A percentile compares a stretch with the other conserved stretches of the same genome.
phyloP scores from a whole-genome alignment of 2,797 vertebrate genomes.

The Smutsia temminckii region DNA sequence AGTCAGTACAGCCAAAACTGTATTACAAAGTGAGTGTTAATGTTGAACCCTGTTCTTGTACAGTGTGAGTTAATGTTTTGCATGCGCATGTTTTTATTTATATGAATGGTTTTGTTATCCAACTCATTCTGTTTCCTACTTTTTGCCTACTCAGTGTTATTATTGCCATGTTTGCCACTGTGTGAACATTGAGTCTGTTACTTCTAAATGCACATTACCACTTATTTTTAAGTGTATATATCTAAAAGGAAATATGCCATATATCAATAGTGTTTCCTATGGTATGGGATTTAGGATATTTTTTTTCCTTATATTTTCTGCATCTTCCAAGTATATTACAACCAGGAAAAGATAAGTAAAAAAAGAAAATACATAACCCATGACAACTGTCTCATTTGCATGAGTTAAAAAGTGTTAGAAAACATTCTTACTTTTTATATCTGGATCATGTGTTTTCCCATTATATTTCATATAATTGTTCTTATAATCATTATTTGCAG shows the following conservation, averaged over 20 bases:
- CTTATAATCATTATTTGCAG: neutral
- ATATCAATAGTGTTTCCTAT: neutral
- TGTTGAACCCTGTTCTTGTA: neutral
- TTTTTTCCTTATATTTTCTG: constrained; percentile 5
- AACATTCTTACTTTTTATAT: neutral
- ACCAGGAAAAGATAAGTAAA: constrained; percentile 1
- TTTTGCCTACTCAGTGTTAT: neutral
- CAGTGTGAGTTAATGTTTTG: neutral
- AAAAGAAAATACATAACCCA: neutral
- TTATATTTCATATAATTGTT: neutral
- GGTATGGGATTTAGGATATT: neutral
- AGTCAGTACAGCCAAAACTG: neutral
- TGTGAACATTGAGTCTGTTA: neutral
- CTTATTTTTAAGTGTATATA: neutral
- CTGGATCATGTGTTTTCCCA: neutral
- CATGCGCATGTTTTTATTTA: neutral
- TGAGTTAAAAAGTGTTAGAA: neutral
- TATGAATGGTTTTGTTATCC: neutral
- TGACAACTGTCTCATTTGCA: neutral
- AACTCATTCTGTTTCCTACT: neutral
- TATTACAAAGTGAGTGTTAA: neutral
- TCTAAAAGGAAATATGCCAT: neutral
- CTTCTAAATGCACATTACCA: neutral
- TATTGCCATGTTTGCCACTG: neutral
- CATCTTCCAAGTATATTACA: neutral